These are phyloP conservation scores for Catocala fraxini DNA, from an alignment of 2,888 invertebrate genomes.

Conservation along the genomic window DNA sequence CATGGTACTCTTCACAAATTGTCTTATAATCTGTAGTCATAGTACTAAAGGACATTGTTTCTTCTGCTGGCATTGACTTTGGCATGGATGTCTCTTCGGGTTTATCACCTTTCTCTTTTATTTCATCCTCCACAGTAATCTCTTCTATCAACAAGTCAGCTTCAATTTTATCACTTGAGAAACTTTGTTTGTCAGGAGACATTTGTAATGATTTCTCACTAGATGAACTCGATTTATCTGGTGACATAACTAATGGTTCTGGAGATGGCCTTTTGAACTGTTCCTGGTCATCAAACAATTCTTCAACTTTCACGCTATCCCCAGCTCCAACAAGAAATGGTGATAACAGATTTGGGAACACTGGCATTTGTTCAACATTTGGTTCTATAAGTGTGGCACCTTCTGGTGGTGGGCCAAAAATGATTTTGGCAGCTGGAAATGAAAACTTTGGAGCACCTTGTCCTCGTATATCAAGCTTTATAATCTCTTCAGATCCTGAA, in stretches of 20 bases:
- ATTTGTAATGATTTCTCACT: conserved; percentile 57
- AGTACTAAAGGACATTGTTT: conserved; percentile 84
- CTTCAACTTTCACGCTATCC: conserved; percentile 66
- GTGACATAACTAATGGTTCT: conserved; percentile 37
- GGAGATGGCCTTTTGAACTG: conserved; percentile 50
- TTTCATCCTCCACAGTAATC: conserved; percentile 70
- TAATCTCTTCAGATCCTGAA: conserved; percentile 82
- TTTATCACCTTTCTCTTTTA: conserved; percentile 60
- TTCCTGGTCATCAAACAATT: conserved; percentile 60
- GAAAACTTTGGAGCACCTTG: conserved; percentile 73
- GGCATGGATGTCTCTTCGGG: conserved; percentile 66
- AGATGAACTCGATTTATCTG: conserved; percentile 48
- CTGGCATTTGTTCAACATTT: conserved; percentile 66
- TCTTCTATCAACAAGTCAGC: conserved; percentile 78
- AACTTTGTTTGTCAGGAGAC: conserved; percentile 60
- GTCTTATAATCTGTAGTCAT: conserved; percentile 91
- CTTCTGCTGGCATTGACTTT: conserved; percentile 75
- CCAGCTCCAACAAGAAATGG: conserved; percentile 75
- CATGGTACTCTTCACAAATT: conserved; percentile 90
- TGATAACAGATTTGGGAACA: conserved; percentile 74
- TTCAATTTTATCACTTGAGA: conserved; percentile 71
- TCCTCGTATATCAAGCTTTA: conserved; percentile 83
- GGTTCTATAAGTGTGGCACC: conserved; percentile 69
- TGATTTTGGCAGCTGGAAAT: conserved; percentile 74
- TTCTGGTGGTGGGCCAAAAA: conserved; percentile 81